Evolutionary conservation across 1,140 invertebrate species (phyloP).

Genomic region (Zophobas atratus): DNA sequence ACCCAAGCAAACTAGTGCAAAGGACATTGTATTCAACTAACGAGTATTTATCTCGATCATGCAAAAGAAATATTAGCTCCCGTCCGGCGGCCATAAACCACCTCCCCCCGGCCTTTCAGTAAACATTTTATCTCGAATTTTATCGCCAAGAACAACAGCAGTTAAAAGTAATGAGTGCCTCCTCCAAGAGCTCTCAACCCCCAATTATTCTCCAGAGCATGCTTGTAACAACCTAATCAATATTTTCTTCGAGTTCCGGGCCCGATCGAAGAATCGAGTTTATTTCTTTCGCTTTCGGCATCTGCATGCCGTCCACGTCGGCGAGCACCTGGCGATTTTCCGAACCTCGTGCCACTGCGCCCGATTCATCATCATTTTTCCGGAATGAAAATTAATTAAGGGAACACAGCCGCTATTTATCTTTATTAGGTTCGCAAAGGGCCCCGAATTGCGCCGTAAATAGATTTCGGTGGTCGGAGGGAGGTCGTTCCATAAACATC

Average conservation of each 20-base stretch:
- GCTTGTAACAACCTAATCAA: neutral
- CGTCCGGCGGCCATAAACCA: too few species aligned
- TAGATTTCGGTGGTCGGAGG: conserved; percentile 6
- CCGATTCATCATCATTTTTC: conserved; percentile 11
- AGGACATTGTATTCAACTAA: too few species aligned
- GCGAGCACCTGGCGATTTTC: too few species aligned
- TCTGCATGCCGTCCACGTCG: too few species aligned
- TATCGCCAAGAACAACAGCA: neutral
- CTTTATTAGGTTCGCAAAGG: conserved; percentile 24
- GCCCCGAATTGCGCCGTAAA: conserved; percentile 10
- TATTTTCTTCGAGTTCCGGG: neutral
- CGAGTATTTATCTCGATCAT: too few species aligned
- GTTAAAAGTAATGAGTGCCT: neutral
- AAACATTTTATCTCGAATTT: neutral
- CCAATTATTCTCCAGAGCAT: neutral
- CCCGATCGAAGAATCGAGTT: too few species aligned
- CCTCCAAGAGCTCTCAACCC: neutral
- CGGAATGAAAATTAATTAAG: conserved; percentile 25
- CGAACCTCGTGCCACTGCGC: neutral
- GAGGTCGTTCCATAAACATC: conserved; percentile 7
- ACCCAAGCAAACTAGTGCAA: too few species aligned
- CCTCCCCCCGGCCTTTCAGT: too few species aligned
- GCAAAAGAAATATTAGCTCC: too few species aligned
- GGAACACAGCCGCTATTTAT: conserved; percentile 20
- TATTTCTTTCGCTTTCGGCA: too few species aligned